These are phyloP conservation scores for Meloidogyne hapla DNA, from an alignment of 1,140 invertebrate genomes.

Conservation along the genomic window DNA sequence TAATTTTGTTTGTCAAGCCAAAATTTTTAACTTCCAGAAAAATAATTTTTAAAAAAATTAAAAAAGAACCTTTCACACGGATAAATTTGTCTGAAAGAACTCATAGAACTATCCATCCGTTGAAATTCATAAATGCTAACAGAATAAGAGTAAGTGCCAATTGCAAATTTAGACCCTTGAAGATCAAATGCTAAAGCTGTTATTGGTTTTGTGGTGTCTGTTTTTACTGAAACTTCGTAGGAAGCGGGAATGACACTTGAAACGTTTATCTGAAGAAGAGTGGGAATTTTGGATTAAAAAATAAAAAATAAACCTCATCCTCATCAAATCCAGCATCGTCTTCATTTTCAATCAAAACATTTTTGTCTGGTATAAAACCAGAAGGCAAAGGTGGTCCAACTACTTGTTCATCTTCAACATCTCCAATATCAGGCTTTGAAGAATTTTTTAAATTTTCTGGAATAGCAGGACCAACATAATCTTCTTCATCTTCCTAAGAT, in stretches of 20 bases:
- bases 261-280: slow-evolving; percentile 44
- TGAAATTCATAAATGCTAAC: slow-evolving; percentile 96
- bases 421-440: background rate
- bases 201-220: slow-evolving; percentile 52
- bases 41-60: background rate
- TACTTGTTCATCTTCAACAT: slow-evolving; percentile 45
- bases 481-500: slow-evolving; percentile 7
- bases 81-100: slow-evolving; percentile 83
- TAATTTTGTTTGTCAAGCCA: too few relatives aligned
- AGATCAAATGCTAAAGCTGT: slow-evolving; percentile 85
- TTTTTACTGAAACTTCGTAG: slow-evolving; percentile 41
- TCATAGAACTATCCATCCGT: slow-evolving; percentile 87
- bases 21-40: too few relatives aligned
- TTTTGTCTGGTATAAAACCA: slow-evolving; percentile 41
- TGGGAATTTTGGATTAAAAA: too few relatives aligned
- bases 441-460: slow-evolving; percentile 21
- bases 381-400: slow-evolving; percentile 47
- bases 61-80: slow-evolving; percentile 82
- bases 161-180: slow-evolving; percentile 83
- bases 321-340: slow-evolving; percentile 43
- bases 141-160: slow-evolving; percentile 88
- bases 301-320: slow-evolving; percentile 19
- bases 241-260: slow-evolving; percentile 49
- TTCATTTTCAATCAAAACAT: slow-evolving; percentile 27
- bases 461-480: slow-evolving; percentile 25